Base-by-base conservation (phyloP, 2,888 invertebrate species). In the Scelioninae gen. 1 region DNA sequence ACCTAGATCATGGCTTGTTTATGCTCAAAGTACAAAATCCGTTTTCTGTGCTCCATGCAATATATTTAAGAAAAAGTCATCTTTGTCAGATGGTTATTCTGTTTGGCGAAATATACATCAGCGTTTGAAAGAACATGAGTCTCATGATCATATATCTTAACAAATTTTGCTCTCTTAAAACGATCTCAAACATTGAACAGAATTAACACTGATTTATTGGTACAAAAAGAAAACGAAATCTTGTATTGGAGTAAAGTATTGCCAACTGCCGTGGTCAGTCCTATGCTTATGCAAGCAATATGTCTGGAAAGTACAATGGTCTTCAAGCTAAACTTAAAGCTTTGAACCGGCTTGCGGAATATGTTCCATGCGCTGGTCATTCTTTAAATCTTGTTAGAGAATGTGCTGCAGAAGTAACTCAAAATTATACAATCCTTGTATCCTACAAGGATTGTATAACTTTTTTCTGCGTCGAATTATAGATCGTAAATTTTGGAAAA, bases 371-470 rank as follows among this genome's bases (percentile, higher is more conserved):
- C 74, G 76, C 86, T 49, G 85, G 47, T 8, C 47, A 85, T 16
- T 87, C 87, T 13, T 56, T 86, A 38, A 88, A 88, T 85, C 77
- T 88, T 62, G 85, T 87, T 34, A 85, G 77, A 32, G 83, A 62
- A 34, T 74, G 72, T 65, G 87, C 86, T 77, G 88, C 85, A 51
- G 86, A 88, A 53, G 85, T 74, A 58, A 85, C 84, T 80, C 15
- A 62, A 66, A 49, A 71, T n/a, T n/a, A n/a, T 69, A 85, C 86
- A 65, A 69, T 66, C 13, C 51, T 83, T 68, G 56, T 40, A 80
- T 86, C 38, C 62, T 88, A 16, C 83, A 88, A 79, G 69, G 84
- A 74, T 58, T 89, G n/a, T 89, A 86, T 45, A 85, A 55, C 34
- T 88, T 88, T 74, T 88, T 71, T 82, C 83, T 66, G 84, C 86